Conservation (phyloP, 2,113 vertebrate genomes). For the Microtus montanus region DNA sequence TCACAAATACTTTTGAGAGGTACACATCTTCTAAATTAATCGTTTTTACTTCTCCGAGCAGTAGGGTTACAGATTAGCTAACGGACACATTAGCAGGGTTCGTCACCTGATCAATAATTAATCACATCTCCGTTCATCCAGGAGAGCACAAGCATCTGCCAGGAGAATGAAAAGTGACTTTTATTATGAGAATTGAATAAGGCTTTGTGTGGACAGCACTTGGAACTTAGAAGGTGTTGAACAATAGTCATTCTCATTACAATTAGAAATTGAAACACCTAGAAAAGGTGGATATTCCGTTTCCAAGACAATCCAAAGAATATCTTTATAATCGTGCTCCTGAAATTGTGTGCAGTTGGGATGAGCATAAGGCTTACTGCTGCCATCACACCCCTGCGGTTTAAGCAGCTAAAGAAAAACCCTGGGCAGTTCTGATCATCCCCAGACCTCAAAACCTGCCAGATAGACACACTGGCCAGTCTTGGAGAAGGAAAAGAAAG, state of each 20-base stretch:
- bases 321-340: not conserved
- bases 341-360: not conserved
- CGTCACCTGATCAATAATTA: conserved; percentile 69
- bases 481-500: not conserved
- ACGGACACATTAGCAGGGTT: conserved; percentile 24
- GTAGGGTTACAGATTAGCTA: conserved; percentile 63
- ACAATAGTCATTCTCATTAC: not conserved
- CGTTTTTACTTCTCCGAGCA: not conserved
- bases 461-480: not conserved
- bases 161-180: not conserved
- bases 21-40: conserved; percentile 53
- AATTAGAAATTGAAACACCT: not conserved
- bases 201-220: not conserved
- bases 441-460: not conserved
- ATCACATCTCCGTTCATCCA: conserved; percentile 30
- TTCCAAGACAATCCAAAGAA: not conserved
- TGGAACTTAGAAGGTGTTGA: not conserved
- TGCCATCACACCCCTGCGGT: not conserved
- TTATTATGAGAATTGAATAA: conserved; percentile 49
- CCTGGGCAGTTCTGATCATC: not conserved
- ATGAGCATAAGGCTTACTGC: not conserved
- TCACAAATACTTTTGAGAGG: not conserved
- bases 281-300: not conserved
- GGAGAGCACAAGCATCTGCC: conserved; percentile 29
- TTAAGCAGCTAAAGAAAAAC: not conserved